Conservation (phyloP, 2,888 invertebrate genomes). For the Ectemnius continuus region DNA sequence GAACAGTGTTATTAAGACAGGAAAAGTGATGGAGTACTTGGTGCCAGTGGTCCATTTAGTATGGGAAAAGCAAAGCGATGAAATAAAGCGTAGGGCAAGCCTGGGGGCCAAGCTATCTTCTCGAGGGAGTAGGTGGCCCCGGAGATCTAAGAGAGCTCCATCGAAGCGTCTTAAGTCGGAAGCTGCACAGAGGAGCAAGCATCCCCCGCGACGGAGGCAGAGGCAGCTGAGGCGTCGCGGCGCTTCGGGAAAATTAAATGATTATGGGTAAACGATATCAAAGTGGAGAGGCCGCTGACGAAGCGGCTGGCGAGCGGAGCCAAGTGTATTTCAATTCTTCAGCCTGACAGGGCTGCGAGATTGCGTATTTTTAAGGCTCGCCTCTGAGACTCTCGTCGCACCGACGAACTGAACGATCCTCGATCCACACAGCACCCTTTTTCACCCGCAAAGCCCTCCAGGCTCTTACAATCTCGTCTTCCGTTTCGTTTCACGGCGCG, state of each 20-base stretch:
- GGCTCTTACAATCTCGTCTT: conserved; percentile 63
- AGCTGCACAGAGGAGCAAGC: too few relatives aligned
- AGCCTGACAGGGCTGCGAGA: conserved; percentile 77
- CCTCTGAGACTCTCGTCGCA: conserved; percentile 35
- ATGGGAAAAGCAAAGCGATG: not conserved
- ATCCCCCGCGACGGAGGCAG: conserved; percentile 7
- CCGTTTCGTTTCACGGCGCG: conserved; percentile 76
- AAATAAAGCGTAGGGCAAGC: conserved; percentile 18
- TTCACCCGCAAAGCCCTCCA: conserved; percentile 44
- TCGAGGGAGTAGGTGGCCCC: not conserved
- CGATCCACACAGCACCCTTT: conserved; percentile 16
- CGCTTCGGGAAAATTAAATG: conserved; percentile 76
- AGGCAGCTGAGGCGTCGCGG: conserved; percentile 29
- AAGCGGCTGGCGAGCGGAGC: conserved; percentile 53
- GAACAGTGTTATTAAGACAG: too few relatives aligned
- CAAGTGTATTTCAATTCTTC: conserved; percentile 78
- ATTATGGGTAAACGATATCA: conserved; percentile 79
- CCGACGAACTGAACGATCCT: conserved; percentile 5
- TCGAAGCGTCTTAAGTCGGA: conserved; percentile 7
- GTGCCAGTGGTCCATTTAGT: too few relatives aligned
- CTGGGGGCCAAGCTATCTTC: conserved; percentile 1
- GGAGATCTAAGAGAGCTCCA: conserved; percentile 36
- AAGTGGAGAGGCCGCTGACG: conserved; percentile 59
- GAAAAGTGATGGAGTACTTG: too few relatives aligned
- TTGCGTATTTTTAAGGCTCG: conserved; percentile 78